Base-by-base conservation (phyloP, 2,888 invertebrate species). In the Hypsopygia costalis region DNA sequence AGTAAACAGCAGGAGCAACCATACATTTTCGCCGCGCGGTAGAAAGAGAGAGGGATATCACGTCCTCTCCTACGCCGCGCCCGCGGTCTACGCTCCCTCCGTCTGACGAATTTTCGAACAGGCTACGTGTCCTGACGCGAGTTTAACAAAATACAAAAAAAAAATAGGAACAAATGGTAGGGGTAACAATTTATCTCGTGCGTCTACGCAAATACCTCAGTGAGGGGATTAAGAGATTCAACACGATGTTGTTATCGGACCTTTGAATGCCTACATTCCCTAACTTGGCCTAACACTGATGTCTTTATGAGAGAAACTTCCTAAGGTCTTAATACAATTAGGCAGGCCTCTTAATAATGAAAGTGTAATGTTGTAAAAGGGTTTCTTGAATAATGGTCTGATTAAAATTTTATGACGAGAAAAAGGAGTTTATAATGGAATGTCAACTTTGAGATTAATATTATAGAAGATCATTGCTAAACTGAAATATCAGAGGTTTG, bases 181-280 rank as follows among this genome's bases (percentile, higher is more conserved):
- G n/a, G 12, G 9, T 11, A 6, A 21, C 34, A 28, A 44, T 44
- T 38, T 41, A 34, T 44, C 35, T 37, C 20, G 8, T 34, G 35
- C 21, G 31, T 40, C 25, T 37, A 40, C 34, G 34, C 34, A 34
- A 38, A 44, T 44, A 35, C 38, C 44, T 31, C 37, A 10, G 31
- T 20, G 20, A 11, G 25, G 32, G 38, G 44, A 44, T 44, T 44
- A 44, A 41, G 41, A 44, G 34, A 35, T 38, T 12, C 33, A 34
- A 33, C 32, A 27, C 27, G 37, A 37, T 42, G 40, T 41, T 33
- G 32, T 42, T 38, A 42, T 38, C 29, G 27, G 44, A 34, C 27
- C 34, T 40, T 28, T 20, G 6, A n/a, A 20, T 16, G 20, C 36
- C 10, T n/a, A 11, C 36, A 36, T 36, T 36, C 36, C 36, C 29